Evolutionary conservation across 1,140 invertebrate species (phyloP), one percentile per base, ranked within the genome.

Genomic region (Drosophila lacertosa): DNA sequence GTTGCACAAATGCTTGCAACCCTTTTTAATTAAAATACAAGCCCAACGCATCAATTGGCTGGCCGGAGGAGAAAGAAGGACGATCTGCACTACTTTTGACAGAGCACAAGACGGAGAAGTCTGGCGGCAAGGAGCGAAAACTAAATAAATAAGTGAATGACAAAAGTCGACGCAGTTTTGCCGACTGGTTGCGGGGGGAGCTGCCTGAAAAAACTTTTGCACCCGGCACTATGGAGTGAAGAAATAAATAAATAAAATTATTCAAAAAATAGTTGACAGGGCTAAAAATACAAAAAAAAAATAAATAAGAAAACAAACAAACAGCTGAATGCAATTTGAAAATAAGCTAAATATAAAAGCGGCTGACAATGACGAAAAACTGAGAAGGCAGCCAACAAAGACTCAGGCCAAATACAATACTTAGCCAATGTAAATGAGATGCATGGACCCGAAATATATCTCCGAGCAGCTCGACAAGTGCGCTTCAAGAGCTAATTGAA

Each of bases 221-320:
- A 63, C 37, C 47, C 26, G 35, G 63, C 77, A 64, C 74, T 63
- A 58, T 33, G 24, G 35, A 18, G 76, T 53, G 55, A 72, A 86
- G n/a, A n/a, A 83, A 84, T 81, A 83, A 83, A 86, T 84, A 77
- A 86, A 84, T 81, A 78, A 86, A 77, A 81, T 84, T 81, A 86
- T 84, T 86, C 77, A 84, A 86, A 66, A 86, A 81, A 77, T 65
- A 77, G 77, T 81, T 84, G 81, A 86, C 81, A 84, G 77, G 64
- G 73, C 68, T 81, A 77, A 74, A 81, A 77, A 0, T n/a, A n/a
- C n/a, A 72, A 86, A n/a, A n/a, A 83, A 84, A 77, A 83, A 83
- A 86, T 84, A 77, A 86, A 84, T 81, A 78, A 86, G 74, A 81
- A 77, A 74, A 81, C 74, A 0, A 74, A 88, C 77, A 88, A 84